These are phyloP conservation scores for Myrmecobius fasciatus DNA, from an alignment of 2,113 vertebrate genomes.

Conservation along the genomic window DNA sequence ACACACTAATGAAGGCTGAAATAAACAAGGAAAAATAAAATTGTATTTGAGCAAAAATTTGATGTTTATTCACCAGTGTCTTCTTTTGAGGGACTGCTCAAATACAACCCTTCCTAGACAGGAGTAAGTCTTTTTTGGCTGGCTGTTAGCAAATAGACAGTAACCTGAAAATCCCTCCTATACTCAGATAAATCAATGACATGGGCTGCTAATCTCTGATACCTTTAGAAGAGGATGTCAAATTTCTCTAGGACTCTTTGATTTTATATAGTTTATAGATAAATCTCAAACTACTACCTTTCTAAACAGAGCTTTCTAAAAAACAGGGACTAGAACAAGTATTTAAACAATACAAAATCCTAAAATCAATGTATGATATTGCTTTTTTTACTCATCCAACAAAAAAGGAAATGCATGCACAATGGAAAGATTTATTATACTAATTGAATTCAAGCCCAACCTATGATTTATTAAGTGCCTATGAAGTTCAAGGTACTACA, in stretches of 20 bases:
- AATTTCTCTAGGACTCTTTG: conserved; percentile 72
- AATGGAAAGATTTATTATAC: not conserved
- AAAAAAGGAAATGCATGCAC: not conserved
- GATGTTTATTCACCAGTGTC: conserved; percentile 71
- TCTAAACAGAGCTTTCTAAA: not conserved
- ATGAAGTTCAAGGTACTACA: not conserved
- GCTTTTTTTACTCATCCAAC: not conserved
- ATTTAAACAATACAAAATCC: not conserved
- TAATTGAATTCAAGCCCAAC: not conserved
- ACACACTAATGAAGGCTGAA: conserved; percentile 71
- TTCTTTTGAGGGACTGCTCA: conserved; percentile 69
- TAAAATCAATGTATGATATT: not conserved
- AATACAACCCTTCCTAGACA: conserved; percentile 59
- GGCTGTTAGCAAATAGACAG: conserved; percentile 76
- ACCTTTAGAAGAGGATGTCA: conserved; percentile 69
- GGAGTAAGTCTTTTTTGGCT: conserved; percentile 65
- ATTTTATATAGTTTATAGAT: conserved; percentile 63
- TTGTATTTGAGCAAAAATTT: conserved; percentile 79
- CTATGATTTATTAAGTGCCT: not conserved
- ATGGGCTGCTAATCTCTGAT: conserved; percentile 30
- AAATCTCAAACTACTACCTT: not conserved
- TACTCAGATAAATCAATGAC: conserved; percentile 71
- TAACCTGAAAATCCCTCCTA: conserved; percentile 78
- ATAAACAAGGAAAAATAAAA: conserved; percentile 71
- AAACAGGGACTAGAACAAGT: not conserved